These are phyloP conservation scores for Tetragonula carbonaria DNA, from an alignment of 2,888 invertebrate genomes.

Conservation along the genomic window DNA sequence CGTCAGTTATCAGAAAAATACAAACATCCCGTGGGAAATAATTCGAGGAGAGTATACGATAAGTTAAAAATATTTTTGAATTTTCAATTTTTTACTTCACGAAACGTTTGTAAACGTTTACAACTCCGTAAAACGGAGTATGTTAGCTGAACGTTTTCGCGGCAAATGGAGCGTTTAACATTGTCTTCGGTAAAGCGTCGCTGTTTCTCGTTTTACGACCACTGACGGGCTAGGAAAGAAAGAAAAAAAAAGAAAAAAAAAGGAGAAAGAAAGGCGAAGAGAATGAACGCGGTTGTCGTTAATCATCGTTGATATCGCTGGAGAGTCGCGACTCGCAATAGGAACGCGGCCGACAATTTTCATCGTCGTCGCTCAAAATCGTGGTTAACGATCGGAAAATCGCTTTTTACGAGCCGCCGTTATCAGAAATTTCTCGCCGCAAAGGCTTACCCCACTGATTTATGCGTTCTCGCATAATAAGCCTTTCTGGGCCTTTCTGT, in stretches of 20 bases:
- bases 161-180: slow-evolving; percentile 26
- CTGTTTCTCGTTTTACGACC: slow-evolving; percentile 36
- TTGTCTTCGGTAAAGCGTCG: slow-evolving; percentile 15
- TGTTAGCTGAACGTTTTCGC: slow-evolving; percentile 20
- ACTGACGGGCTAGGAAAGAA: neutral
- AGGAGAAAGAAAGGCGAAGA: neutral
- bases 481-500: slow-evolving; percentile 26
- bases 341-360: slow-evolving; percentile 45
- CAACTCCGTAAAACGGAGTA: neutral
- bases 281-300: slow-evolving; percentile 12
- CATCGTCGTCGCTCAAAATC: slow-evolving; percentile 44
- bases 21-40: neutral
- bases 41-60: neutral
- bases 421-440: slow-evolving; percentile 45
- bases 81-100: neutral
- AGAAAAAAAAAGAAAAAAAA: neutral
- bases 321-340: slow-evolving; percentile 21
- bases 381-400: slow-evolving; percentile 42
- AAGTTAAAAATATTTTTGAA: neutral
- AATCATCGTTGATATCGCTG: slow-evolving; percentile 47
- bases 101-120: neutral
- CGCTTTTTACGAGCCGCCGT: slow-evolving; percentile 55
- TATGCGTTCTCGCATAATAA: slow-evolving; percentile 56
- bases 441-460: slow-evolving; percentile 50
- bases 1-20: no score